phyloP scores from a whole-genome alignment of 2,113 vertebrate genomes.

The Calidris pygmaea region DNA sequence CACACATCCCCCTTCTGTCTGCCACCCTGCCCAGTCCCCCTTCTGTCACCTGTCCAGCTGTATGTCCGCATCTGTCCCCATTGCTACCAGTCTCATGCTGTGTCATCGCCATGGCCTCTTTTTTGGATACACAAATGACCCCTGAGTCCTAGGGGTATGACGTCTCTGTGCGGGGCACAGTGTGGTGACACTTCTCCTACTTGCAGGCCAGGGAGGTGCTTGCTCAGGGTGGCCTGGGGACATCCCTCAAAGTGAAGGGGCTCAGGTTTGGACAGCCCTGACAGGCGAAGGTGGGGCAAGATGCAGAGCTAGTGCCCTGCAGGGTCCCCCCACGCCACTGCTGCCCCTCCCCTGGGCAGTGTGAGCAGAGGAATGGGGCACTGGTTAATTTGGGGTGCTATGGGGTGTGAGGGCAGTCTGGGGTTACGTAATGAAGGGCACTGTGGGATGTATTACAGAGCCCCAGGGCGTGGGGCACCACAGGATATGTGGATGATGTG shows the following conservation, averaged over 20 bases:
- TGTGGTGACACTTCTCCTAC: neutral
- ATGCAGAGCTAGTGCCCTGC: neutral
- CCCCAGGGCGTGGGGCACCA: neutral
- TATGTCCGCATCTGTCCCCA: neutral
- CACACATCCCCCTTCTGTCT: neutral
- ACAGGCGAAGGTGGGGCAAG: neutral
- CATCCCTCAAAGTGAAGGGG: neutral
- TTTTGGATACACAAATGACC: neutral
- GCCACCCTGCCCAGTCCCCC: neutral
- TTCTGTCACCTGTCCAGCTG: neutral
- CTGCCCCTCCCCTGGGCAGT: neutral
- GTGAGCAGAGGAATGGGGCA: neutral
- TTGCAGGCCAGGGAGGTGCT: neutral
- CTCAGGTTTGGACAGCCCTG: neutral
- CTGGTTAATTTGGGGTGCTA: neutral
- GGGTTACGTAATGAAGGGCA: rapidly evolving
- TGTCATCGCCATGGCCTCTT: neutral
- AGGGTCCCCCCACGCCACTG: rapidly evolving
- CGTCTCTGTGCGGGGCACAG: neutral
- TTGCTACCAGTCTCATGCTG: neutral
- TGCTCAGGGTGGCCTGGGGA: neutral
- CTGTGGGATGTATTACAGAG: neutral
- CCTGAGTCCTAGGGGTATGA: neutral
- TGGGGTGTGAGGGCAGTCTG: neutral
- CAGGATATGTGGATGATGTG: neutral